These are phyloP conservation scores for Manacus vitellinus DNA, from an alignment of 2,113 vertebrate species.

Conservation along the genomic window DNA sequence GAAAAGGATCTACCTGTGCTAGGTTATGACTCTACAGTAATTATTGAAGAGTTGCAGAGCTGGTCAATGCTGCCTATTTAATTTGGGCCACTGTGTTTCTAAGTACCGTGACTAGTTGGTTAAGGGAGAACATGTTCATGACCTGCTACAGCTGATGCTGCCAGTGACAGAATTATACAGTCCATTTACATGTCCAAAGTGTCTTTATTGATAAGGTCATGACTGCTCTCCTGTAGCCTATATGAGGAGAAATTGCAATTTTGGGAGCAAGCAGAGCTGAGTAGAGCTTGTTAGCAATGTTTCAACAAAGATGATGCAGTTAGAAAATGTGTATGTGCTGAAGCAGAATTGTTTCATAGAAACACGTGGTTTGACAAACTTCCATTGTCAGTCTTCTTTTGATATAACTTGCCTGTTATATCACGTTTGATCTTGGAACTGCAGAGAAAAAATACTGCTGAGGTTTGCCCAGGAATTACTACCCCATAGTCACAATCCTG, in stretches of 20 bases:
- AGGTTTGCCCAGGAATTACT: neutral
- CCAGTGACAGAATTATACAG: neutral
- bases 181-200: neutral
- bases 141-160: neutral
- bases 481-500: neutral
- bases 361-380: neutral
- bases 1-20: neutral
- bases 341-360: neutral
- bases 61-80: neutral
- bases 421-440: accelerated
- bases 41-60: neutral
- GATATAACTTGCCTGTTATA: neutral
- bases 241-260: neutral
- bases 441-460: neutral
- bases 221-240: neutral
- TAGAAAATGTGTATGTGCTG: neutral
- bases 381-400: neutral
- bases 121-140: neutral
- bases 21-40: neutral
- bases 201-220: neutral
- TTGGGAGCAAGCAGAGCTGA: neutral
- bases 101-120: neutral
- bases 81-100: neutral
- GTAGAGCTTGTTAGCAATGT: neutral
- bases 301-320: neutral